Evolutionary conservation across 2,113 vertebrate genomes (phyloP).

Genomic region (Naja naja): DNA sequence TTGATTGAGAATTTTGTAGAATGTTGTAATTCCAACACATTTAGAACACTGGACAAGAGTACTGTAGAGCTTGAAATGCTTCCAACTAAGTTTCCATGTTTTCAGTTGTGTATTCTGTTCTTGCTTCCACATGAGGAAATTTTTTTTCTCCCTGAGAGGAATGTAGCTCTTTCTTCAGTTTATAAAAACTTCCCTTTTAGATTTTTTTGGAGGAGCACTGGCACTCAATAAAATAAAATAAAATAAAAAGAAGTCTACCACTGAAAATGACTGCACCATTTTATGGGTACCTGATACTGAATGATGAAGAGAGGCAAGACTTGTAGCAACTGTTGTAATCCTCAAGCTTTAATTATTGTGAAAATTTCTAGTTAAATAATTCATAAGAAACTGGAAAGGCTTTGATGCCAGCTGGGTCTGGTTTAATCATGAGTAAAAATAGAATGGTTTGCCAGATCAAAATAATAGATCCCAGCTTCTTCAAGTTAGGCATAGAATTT

Average conservation of each 20-base stretch:
- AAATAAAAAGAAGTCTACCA: not conserved
- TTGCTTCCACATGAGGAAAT: not conserved
- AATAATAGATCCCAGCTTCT: not conserved
- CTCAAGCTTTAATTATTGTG: not conserved
- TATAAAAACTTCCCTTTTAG: not conserved
- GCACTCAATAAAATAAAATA: not conserved
- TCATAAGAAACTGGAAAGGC: constrained; percentile 26
- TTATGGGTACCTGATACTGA: not conserved
- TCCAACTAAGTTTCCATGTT: not conserved
- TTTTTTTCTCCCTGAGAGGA: not conserved
- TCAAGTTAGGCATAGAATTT: constrained; percentile 31
- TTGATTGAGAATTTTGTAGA: not conserved
- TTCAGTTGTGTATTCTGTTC: not conserved
- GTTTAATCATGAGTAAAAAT: constrained; percentile 28
- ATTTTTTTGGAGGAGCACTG: not conserved
- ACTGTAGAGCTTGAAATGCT: not conserved
- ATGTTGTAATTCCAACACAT: not conserved
- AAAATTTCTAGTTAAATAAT: constrained; percentile 22
- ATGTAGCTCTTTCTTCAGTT: not conserved
- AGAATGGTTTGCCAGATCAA: constrained; percentile 20
- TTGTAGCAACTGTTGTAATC: not conserved
- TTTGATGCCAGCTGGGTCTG: constrained; percentile 23
- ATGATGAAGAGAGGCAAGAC: not conserved
- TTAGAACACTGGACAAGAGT: not conserved
- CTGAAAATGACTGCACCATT: not conserved